A percentile compares a stretch with the other conserved stretches of the same genome.
phyloP scores from a whole-genome alignment of 37 sponge, comb jelly and placozoan genomes.

The Beroe ovata region DNA sequence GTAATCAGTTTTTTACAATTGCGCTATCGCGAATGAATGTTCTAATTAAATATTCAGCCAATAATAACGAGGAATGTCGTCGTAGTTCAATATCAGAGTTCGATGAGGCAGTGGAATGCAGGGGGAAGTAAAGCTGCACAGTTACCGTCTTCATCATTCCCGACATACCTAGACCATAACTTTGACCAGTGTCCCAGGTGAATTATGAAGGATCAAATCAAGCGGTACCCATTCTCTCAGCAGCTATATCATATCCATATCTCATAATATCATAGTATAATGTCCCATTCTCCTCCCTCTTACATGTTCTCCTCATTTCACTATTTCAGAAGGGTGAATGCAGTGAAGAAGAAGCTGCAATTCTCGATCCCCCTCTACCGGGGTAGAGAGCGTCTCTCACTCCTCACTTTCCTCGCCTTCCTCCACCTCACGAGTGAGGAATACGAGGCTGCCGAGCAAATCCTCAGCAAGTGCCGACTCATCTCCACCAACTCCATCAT shows the following conservation, averaged over 20 bases:
- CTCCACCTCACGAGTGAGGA: not conserved
- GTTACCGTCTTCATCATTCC: not conserved
- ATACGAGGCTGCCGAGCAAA: not conserved
- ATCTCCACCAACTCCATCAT: slow-evolving; percentile 19
- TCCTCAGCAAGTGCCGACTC: not conserved
- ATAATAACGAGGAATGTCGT: too few relatives aligned
- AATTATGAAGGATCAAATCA: not conserved
- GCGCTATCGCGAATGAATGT: too few relatives aligned
- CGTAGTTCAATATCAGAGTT: too few relatives aligned
- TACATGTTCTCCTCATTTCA: too few relatives aligned
- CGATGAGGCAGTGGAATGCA: too few relatives aligned
- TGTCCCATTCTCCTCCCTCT: too few relatives aligned
- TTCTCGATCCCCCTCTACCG: slow-evolving; percentile 13
- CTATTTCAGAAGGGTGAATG: not conserved
- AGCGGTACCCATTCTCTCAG: too few relatives aligned
- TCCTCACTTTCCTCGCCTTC: slow-evolving; percentile 37
- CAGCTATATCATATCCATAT: too few relatives aligned
- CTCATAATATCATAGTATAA: too few relatives aligned
- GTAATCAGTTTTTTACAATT: too few relatives aligned
- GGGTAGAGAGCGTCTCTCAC: slow-evolving; percentile 40
- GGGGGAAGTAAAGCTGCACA: too few relatives aligned
- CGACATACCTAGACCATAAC: slow-evolving; percentile 50
- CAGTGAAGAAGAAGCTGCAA: not conserved
- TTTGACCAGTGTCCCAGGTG: slow-evolving; percentile 55
- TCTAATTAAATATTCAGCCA: too few relatives aligned